phyloP scores from a whole-genome alignment of 1,140 invertebrate species.

The Helicorthomorpha holstii region DNA sequence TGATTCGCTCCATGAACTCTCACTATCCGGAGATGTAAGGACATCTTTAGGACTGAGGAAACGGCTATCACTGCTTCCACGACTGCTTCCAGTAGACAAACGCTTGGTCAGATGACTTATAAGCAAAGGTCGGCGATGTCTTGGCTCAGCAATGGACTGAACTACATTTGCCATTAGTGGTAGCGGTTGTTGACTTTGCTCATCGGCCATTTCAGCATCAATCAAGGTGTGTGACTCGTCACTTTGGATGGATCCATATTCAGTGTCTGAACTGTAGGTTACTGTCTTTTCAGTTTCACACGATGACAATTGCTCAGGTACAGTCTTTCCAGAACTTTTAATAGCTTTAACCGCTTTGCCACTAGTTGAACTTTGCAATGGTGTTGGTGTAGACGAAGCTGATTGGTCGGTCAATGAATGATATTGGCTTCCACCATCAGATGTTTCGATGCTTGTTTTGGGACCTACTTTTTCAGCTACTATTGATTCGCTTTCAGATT shows the following conservation, averaged over 20 bases:
- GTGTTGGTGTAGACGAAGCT: slow-evolving; percentile 10
- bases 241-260: slow-evolving; percentile 6
- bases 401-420: slow-evolving; percentile 7
- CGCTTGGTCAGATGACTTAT: not conserved
- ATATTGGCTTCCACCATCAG: slow-evolving; percentile 3
- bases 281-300: slow-evolving; percentile 6
- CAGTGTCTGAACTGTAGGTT: slow-evolving; percentile 9
- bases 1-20: slow-evolving; percentile 21
- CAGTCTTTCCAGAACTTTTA: slow-evolving; percentile 13
- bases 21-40: slow-evolving; percentile 23
- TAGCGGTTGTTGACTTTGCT: not conserved
- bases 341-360: slow-evolving; percentile 8
- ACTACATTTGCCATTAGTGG: too few relatives aligned
- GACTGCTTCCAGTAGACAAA: not conserved
- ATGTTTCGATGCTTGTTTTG: slow-evolving; percentile 2
- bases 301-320: slow-evolving; percentile 6
- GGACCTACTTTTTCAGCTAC: slow-evolving; percentile 4
- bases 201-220: not conserved
- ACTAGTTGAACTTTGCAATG: slow-evolving; percentile 10
- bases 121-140: not conserved
- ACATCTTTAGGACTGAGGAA: slow-evolving; percentile 6
- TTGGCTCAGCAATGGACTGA: not conserved
- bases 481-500: slow-evolving; percentile 6
- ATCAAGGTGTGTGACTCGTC: slow-evolving; percentile 8
- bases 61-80: not conserved